These are phyloP conservation scores for Phylloscopus whistleri DNA, from an alignment of 2,113 vertebrate genomes.

Conservation along the genomic window DNA sequence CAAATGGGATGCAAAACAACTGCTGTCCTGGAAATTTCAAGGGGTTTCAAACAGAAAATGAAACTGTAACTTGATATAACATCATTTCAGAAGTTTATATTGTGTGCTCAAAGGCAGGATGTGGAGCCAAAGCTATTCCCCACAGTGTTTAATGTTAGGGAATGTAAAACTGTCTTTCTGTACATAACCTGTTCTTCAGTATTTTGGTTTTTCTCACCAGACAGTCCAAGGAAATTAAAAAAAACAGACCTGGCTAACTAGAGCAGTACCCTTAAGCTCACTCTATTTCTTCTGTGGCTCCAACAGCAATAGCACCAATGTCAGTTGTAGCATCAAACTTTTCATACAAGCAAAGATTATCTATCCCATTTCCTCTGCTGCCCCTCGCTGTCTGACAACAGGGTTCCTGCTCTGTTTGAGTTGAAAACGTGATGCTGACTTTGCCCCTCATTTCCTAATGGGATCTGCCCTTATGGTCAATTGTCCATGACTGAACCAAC, in stretches of 20 bases:
- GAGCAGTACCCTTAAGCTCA: not conserved
- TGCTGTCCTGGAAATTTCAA: not conserved
- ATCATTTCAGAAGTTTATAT: not conserved
- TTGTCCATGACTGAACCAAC: not conserved
- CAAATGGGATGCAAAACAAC: not conserved
- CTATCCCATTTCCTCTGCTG: not conserved
- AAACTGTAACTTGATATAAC: slow-evolving; percentile 10
- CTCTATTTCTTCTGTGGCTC: not conserved
- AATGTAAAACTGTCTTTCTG: not conserved
- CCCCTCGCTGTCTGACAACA: not conserved
- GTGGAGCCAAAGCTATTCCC: not conserved
- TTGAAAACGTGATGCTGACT: not conserved
- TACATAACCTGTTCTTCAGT: not conserved
- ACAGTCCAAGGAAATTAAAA: not conserved
- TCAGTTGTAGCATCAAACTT: not conserved
- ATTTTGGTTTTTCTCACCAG: not conserved
- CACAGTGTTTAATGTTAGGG: not conserved
- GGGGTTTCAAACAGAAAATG: slow-evolving; percentile 5
- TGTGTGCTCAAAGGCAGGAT: not conserved
- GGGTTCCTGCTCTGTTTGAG: not conserved
- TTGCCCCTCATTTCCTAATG: not conserved
- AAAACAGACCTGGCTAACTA: not conserved
- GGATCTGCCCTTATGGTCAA: not conserved
- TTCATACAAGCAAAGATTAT: not conserved
- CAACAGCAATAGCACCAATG: not conserved